These are phyloP conservation scores for Lutraria rhynchaena DNA, from an alignment of 1,140 invertebrate species.

Conservation along the genomic window DNA sequence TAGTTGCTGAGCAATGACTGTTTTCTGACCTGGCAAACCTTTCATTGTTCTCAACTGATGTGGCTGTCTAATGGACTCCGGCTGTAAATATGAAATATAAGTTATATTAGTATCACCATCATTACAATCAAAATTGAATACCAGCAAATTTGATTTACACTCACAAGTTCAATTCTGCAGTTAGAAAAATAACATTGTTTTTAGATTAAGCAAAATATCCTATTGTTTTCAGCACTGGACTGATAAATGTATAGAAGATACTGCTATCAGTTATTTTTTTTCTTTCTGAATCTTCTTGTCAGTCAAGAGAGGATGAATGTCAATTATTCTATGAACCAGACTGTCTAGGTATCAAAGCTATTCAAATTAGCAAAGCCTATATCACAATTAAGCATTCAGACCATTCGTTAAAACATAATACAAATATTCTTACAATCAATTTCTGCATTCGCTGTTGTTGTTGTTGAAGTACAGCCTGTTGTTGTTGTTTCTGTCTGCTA, in stretches of 20 bases:
- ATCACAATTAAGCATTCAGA: too few species aligned
- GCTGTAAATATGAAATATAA: neutral
- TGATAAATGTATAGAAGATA: too few species aligned
- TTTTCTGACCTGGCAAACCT: slow-evolving; percentile 60
- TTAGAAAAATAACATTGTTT: neutral
- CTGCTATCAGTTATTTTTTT: too few species aligned
- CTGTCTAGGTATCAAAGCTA: too few species aligned
- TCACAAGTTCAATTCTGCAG: neutral
- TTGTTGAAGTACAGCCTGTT: slow-evolving; percentile 38
- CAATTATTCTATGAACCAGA: too few species aligned
- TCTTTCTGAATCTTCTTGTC: too few species aligned
- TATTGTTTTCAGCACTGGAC: too few species aligned
- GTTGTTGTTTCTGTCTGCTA: slow-evolving; percentile 47
- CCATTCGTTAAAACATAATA: too few species aligned
- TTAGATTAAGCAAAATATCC: too few species aligned
- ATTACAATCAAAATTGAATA: neutral
- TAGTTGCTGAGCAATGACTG: slow-evolving; percentile 68
- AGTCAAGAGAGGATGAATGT: too few species aligned
- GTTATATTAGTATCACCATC: neutral
- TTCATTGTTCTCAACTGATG: slow-evolving; percentile 65
- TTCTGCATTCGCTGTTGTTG: slow-evolving; percentile 64
- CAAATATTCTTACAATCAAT: slow-evolving; percentile 8
- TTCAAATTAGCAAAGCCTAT: too few species aligned
- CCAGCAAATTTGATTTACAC: neutral
- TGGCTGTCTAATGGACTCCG: slow-evolving; percentile 50